Percentiles rank a stretch among this genome's conserved stretches.
These are phyloP conservation scores for Oscheius onirici DNA, from an alignment of 2,888 invertebrate genomes.

Conservation along the genomic window DNA sequence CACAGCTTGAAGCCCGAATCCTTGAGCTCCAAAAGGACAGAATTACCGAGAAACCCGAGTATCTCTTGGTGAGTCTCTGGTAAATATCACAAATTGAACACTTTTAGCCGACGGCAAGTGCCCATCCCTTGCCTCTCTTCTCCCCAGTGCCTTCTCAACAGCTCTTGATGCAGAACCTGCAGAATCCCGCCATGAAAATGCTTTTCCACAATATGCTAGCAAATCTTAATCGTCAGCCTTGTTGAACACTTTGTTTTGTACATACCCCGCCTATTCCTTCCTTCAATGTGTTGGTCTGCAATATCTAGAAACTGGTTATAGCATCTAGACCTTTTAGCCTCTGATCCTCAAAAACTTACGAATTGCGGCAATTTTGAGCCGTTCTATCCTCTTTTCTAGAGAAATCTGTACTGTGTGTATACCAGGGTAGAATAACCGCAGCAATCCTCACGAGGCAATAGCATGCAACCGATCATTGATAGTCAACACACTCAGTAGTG, in stretches of 20 bases:
- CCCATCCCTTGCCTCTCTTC: conserved; percentile 38
- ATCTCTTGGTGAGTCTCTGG: background rate
- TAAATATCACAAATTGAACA: background rate
- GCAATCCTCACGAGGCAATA: conserved; percentile 31
- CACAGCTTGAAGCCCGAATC: conserved; percentile 41
- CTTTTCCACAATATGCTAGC: conserved; percentile 43
- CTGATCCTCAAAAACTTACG: conserved; percentile 21
- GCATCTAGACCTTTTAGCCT: conserved; percentile 13
- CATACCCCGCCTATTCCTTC: background rate
- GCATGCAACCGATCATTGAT: conserved; percentile 18
- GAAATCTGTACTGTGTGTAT: conserved; percentile 6
- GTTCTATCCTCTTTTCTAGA: background rate
- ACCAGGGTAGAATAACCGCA: conserved; percentile 5
- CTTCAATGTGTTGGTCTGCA: conserved; percentile 2
- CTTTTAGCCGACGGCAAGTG: conserved; percentile 24
- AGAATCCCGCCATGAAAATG: conserved; percentile 48
- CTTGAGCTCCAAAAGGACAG: conserved; percentile 36
- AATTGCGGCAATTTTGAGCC: conserved; percentile 6
- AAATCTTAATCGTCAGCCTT: conserved; percentile 25
- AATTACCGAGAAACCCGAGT: conserved; percentile 10
- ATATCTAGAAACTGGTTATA: conserved; percentile 31
- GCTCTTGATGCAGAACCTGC: conserved; percentile 37
- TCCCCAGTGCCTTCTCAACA: conserved; percentile 33
- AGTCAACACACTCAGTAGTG: conserved; percentile 27
- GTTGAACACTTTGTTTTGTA: conserved; percentile 15